Base-by-base conservation (phyloP, 2,113 vertebrate genomes). In the Notarius quadriscutis region DNA sequence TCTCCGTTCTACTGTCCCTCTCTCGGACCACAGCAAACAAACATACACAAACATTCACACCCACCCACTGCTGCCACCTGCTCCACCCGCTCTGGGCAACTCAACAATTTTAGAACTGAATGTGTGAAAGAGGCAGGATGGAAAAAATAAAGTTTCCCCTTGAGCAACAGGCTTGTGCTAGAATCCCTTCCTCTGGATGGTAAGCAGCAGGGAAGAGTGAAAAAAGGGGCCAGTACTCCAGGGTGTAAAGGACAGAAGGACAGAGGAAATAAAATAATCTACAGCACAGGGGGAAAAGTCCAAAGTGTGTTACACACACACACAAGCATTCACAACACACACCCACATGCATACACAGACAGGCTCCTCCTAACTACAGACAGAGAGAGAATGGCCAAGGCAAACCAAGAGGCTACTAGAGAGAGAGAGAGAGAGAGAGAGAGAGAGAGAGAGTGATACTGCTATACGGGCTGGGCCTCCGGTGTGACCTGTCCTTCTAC, bases 401-500 rank as follows among this genome's bases (percentile, higher is more conserved):
- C 67, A 63, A 63, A 80, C 63, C 22, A 72, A 79, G 48, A 83
- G 65, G 63, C 69, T 14, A 80, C 22, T 63, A 90, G 84, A 84
- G 71, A 86, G 65, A 84, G n/a, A n/a, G n/a, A n/a, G n/a, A 50
- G 67, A 55, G 30, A 12, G 84, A 80, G 82, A 69, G 5, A 15
- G 72, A 50, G 67, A 55, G 30, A 12, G 84, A 80, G 82, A 69
- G 5, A 15, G 7, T n/a, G n/a, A 50, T 27, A 48, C 50, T n/a
- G 14, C 89, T 79, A 57, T 80, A 82, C 88, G 48, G 69, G 83
- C 69, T 79, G 90, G 83, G 27, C 55, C 89, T 92, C 94, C 89
- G 89, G 94, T 92, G 91, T 90, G 92, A 95, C 95, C 93, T 93
- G 95, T 95, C 88, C 1, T 87, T 91, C 94, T 88, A 91, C 94